A percentile compares a stretch with the other conserved stretches of the same genome.
Conservation (phyloP, 2,113 vertebrate genomes). For the Macquaria ambigua region DNA sequence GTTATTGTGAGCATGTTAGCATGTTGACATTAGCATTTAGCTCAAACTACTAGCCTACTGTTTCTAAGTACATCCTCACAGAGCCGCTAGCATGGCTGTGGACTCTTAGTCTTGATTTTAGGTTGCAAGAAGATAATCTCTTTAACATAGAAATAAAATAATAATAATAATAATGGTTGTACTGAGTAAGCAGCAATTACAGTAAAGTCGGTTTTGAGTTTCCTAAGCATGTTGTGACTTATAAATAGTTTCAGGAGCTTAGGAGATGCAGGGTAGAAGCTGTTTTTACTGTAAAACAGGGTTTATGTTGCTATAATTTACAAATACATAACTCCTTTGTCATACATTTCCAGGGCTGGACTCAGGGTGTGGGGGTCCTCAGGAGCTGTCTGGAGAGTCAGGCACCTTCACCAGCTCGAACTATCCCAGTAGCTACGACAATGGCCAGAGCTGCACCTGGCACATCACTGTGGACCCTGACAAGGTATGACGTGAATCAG, state of each 20-base stretch:
- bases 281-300: not conserved
- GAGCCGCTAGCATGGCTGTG: too few relatives aligned
- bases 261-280: not conserved
- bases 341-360: slow-evolving; percentile 26
- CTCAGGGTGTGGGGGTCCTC: slow-evolving; percentile 75
- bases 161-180: not conserved
- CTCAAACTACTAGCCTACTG: not conserved
- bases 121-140: too few relatives aligned
- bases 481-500: slow-evolving; percentile 75
- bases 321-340: not conserved
- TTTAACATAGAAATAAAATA: too few relatives aligned
- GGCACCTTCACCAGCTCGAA: slow-evolving; percentile 83
- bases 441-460: slow-evolving; percentile 82
- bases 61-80: not conserved
- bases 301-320: not conserved
- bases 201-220: not conserved
- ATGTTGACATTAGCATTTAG: not conserved
- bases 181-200: not conserved
- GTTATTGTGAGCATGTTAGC: not conserved
- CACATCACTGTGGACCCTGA: slow-evolving; percentile 81
- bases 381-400: slow-evolving; percentile 72
- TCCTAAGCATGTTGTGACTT: not conserved
- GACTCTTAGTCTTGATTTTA: not conserved
- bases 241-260: too few relatives aligned
- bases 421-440: slow-evolving; percentile 82